A percentile compares a stretch with the other conserved stretches of the same genome.
Evolutionary conservation across 1,140 invertebrate species (phyloP).

Genomic region (Pogonus chalceus): DNA sequence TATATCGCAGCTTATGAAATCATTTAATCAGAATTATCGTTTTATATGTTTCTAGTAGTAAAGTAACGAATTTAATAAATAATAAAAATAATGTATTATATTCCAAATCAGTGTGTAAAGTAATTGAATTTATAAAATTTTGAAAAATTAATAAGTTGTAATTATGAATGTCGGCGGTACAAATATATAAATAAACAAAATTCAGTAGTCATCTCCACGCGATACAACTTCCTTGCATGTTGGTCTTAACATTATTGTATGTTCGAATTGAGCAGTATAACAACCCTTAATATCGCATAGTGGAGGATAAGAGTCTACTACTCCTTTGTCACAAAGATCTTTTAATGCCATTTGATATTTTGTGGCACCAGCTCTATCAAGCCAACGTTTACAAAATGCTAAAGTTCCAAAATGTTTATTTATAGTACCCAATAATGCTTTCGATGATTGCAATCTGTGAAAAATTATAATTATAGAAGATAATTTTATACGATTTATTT

Average conservation of each 20-base stretch:
- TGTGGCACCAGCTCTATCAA: constrained; percentile 91
- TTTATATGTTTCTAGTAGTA: too few relatives aligned
- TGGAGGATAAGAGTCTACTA: constrained; percentile 96
- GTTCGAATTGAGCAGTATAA: constrained; percentile 99
- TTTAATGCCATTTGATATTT: constrained; percentile 98
- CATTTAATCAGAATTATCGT: too few relatives aligned
- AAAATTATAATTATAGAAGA: constrained; percentile 17
- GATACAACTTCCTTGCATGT: constrained; percentile 98
- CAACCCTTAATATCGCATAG: constrained; percentile 95
- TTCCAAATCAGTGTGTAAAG: too few relatives aligned
- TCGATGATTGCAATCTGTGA: constrained; percentile 79
- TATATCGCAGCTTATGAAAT: too few relatives aligned
- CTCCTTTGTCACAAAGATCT: constrained; percentile 92
- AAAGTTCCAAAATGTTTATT: constrained; percentile 97
- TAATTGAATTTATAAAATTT: too few relatives aligned
- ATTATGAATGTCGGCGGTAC: too few relatives aligned
- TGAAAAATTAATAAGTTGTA: too few relatives aligned
- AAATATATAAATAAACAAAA: too few relatives aligned
- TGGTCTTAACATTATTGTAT: constrained; percentile 93
- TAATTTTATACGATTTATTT: not conserved
- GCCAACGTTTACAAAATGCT: constrained; percentile 97
- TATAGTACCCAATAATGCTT: constrained; percentile 86
- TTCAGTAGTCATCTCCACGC: constrained; percentile 81
- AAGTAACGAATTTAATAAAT: too few relatives aligned
- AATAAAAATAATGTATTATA: too few relatives aligned